Evolutionary conservation across 64 coral and sea anemone genomes (phyloP).

Genomic region (Anthopleura sola): DNA sequence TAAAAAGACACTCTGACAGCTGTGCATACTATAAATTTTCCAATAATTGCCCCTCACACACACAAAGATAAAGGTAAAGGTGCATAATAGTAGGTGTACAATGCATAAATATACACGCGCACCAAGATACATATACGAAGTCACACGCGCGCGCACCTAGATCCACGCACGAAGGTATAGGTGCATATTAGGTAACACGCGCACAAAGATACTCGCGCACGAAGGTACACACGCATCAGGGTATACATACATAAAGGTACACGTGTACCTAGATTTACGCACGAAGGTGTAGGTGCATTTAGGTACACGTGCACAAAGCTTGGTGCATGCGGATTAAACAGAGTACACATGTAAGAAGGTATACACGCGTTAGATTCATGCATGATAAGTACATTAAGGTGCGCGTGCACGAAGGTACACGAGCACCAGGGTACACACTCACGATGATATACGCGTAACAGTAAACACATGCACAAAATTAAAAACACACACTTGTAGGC

Average conservation of each 20-base stretch:
- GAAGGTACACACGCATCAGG: background rate
- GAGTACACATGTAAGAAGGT: no score
- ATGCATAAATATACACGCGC: no score
- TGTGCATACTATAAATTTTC: no score
- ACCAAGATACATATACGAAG: background rate
- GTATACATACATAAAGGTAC: background rate
- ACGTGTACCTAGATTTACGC: background rate
- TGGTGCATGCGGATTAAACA: no score
- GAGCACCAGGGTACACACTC: background rate
- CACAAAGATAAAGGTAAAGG: background rate
- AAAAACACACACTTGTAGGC: no score
- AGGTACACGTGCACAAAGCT: background rate
- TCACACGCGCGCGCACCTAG: background rate
- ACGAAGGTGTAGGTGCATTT: background rate
- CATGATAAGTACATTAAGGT: no score
- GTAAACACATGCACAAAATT: background rate
- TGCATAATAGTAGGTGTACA: background rate
- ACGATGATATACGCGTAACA: background rate
- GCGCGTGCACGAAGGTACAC: no score
- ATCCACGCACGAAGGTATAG: no score
- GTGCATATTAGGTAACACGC: no score
- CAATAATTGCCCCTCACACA: no score
- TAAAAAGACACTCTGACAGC: no score
- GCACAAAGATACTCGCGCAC: background rate
- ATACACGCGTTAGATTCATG: no score